These are phyloP conservation scores for Dolichallabes microphthalmus DNA, from an alignment of 2,113 vertebrate genomes.

Conservation along the genomic window DNA sequence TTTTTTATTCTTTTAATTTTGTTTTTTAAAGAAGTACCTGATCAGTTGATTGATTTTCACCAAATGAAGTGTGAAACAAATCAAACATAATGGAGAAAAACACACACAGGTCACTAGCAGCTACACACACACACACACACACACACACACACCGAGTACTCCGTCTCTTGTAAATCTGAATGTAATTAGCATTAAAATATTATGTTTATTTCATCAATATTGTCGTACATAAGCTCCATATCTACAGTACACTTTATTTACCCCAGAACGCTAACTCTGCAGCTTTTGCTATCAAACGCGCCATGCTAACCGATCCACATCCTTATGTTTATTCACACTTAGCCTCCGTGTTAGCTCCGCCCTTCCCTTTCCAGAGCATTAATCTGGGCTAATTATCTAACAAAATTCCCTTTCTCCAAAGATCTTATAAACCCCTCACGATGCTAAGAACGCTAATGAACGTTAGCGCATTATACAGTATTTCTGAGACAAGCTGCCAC, in stretches of 20 bases:
- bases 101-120: too few relatives aligned
- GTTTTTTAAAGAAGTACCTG: not conserved
- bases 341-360: not conserved
- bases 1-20: not conserved
- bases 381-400: not conserved
- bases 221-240: not conserved
- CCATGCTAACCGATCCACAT: not conserved
- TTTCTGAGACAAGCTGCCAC: too few relatives aligned
- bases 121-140: conserved; percentile 5
- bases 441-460: not conserved
- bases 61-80: not conserved
- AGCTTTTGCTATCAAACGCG: not conserved
- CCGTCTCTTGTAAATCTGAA: not conserved
- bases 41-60: not conserved
- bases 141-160: not conserved
- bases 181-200: not conserved
- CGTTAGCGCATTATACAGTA: not conserved
- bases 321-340: not conserved
- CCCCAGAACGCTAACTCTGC: not conserved
- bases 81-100: not conserved
- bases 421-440: not conserved
- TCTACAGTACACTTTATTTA: too few relatives aligned
- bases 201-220: not conserved
- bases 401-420: not conserved
- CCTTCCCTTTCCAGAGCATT: not conserved